Evolutionary conservation across 2,797 vertebrate species (phyloP), one percentile per base, ranked within the genome.

Genomic region (Melanotaenia maccullochi): DNA sequence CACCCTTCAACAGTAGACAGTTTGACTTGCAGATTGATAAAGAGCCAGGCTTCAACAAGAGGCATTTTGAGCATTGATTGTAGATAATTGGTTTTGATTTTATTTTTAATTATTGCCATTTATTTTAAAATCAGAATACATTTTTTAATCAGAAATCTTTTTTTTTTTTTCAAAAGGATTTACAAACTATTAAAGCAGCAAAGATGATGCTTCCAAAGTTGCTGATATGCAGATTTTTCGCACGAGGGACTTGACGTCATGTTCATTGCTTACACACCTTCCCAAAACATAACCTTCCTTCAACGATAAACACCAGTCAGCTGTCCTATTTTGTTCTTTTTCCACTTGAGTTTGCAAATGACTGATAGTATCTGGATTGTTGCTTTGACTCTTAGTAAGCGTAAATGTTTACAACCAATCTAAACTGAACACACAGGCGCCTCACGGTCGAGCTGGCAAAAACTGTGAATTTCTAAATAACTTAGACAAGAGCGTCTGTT

Each of bases 301-400:
- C 3, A 16, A 30, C 2, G 14, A 65, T 73, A 84, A 84, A 82
- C 76, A 82, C 40, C 74, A 71, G 75, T 63, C 0, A 4, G 8
- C 57, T 4, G 60, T 62, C 78, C 63, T 24, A 1, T 77, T 90
- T 76, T 75, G 56, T 66, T 81, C 72, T 60, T 75, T 44, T 77
- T 64, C 79, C 85, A 12, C 30, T 33, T 30, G 40, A 1, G 4
- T 14, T 3, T n/a, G 52, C 16, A 14, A 28, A 25, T 5, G 4
- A 28, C n/a, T 2, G 52, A 55, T 8, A 28, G 25, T 18, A 55
- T 55, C 28, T 55, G 52, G 52, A 55, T 55, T 16, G 25, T 55
- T 55, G 52, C 25, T 55, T 54, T 3, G 6, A 5, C 52, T 30
- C 52, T 55, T 18, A 18, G 52, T 6, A 55, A 30, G 52, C 25